These are phyloP conservation scores for Psittacula cyanocephala DNA, from an alignment of 2,113 vertebrate species.

Conservation along the genomic window DNA sequence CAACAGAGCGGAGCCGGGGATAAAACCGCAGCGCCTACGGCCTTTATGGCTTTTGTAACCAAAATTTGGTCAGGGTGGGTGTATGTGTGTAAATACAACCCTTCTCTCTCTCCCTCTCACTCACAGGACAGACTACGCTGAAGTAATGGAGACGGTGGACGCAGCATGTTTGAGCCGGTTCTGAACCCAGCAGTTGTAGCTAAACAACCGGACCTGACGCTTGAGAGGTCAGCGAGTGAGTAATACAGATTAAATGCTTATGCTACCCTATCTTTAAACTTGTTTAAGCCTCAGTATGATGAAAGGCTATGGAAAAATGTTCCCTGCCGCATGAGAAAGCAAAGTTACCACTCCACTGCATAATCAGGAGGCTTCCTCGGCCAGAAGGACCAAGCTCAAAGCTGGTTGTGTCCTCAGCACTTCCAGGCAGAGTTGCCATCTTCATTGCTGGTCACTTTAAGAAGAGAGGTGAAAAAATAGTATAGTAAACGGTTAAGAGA, in stretches of 20 bases:
- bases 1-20: neutral
- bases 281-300: neutral
- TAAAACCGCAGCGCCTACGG: slow-evolving; percentile 2
- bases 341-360: slow-evolving; percentile 55
- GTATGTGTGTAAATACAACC: neutral
- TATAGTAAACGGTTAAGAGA: slow-evolving; percentile 47
- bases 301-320: neutral
- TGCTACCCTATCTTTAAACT: slow-evolving; percentile 21
- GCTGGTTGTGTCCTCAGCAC: slow-evolving; percentile 64
- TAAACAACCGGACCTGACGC: slow-evolving; percentile 32
- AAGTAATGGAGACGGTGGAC: neutral
- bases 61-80: neutral
- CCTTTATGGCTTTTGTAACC: neutral
- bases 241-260: slow-evolving; percentile 12
- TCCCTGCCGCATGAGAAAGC: slow-evolving; percentile 2
- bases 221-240: slow-evolving; percentile 18
- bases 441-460: slow-evolving; percentile 16
- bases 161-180: neutral
- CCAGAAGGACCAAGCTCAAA: slow-evolving; percentile 39
- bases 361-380: slow-evolving; percentile 40
- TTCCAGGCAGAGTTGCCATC: slow-evolving; percentile 26
- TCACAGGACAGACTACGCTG: neutral
- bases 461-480: slow-evolving; percentile 51
- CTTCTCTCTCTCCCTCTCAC: neutral
- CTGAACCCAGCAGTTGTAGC: slow-evolving; percentile 53